Conservation (phyloP, 2,888 invertebrate genomes). For the Scrobipalpa costella region DNA sequence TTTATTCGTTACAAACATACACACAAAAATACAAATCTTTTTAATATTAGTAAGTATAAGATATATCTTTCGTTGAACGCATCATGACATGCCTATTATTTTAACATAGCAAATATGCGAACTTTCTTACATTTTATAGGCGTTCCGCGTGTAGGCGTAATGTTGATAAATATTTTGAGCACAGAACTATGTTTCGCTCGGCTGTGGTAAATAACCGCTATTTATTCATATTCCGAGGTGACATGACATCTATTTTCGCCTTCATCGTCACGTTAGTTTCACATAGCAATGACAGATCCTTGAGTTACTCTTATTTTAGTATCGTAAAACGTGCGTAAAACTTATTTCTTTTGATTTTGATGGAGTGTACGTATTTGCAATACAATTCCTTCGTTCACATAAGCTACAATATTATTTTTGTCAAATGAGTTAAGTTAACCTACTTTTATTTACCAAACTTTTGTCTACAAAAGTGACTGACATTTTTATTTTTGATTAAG, state of each 20-base stretch:
- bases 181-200: constrained; percentile 33
- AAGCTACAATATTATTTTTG: too few relatives aligned
- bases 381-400: too few relatives aligned
- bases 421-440: too few relatives aligned
- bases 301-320: constrained; percentile 31
- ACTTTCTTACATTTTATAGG: not conserved
- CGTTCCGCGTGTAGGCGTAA: constrained; percentile 33
- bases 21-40: too few relatives aligned
- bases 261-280: constrained; percentile 29
- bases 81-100: too few relatives aligned
- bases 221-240: constrained; percentile 64
- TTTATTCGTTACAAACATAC: too few relatives aligned
- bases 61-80: too few relatives aligned
- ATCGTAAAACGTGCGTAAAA: not conserved
- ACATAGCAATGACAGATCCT: constrained; percentile 46
- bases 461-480: too few relatives aligned
- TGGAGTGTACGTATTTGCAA: too few relatives aligned
- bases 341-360: not conserved
- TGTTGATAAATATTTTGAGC: constrained; percentile 41
- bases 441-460: too few relatives aligned
- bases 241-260: constrained; percentile 54
- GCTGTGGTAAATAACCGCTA: constrained; percentile 49
- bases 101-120: not conserved
- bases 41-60: too few relatives aligned
- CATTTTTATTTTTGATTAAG: too few relatives aligned